phyloP scores from a whole-genome alignment of 2,113 vertebrate genomes.

The Phaetusa simplex region DNA sequence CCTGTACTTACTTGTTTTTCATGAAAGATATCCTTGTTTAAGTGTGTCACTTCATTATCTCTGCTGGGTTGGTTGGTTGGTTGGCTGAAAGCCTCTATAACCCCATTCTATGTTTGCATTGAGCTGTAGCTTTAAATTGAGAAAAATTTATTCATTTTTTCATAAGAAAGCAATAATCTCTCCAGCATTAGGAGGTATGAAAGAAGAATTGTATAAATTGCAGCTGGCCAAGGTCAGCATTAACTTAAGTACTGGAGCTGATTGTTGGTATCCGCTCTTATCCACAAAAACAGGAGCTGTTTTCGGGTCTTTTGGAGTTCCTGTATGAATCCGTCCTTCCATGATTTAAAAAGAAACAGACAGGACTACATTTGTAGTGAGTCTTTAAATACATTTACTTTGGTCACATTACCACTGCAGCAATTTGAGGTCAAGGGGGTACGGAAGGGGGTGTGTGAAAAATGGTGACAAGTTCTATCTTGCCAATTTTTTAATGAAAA shows the following conservation, averaged over 20 bases:
- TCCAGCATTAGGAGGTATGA: background rate
- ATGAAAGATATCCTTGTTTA: background rate
- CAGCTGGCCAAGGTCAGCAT: background rate
- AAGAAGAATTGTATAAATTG: background rate
- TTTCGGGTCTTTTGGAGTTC: background rate
- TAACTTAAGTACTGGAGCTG: background rate
- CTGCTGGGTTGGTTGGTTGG: background rate
- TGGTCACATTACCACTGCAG: background rate
- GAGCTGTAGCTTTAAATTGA: background rate
- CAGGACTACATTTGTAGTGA: background rate
- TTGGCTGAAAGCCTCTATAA: background rate
- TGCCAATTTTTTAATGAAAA: constrained; percentile 14
- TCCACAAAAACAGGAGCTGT: background rate
- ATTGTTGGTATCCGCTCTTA: background rate
- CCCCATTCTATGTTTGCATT: background rate
- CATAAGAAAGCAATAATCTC: background rate
- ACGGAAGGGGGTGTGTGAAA: background rate
- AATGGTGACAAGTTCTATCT: background rate
- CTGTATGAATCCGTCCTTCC: background rate
- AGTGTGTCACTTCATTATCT: background rate
- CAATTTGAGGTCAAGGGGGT: background rate
- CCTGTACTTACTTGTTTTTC: background rate
- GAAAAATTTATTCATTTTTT: background rate
- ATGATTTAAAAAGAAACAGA: background rate
- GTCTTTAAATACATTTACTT: background rate